Evolutionary conservation across 2,113 vertebrate genomes (phyloP).

Genomic region (Heptranchias perlo): DNA sequence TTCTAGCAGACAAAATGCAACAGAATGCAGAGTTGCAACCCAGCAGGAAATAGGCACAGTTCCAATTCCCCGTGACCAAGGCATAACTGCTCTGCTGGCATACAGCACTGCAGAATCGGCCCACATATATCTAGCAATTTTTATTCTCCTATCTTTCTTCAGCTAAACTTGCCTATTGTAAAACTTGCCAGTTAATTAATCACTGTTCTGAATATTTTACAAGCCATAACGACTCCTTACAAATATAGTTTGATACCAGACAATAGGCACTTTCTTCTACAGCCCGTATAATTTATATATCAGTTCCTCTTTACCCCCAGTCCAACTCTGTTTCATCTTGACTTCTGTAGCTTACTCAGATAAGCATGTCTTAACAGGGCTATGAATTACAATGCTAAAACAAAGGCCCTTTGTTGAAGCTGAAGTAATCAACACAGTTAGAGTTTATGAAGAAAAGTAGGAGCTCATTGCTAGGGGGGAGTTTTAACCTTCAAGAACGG

Average conservation of each 20-base stretch:
- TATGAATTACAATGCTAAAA: constrained; percentile 15
- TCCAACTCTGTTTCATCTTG: constrained; percentile 21
- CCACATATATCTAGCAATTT: neutral
- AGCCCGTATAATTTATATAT: neutral
- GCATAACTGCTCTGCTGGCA: neutral
- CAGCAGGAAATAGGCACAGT: neutral
- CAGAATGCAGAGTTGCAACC: neutral
- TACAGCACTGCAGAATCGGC: neutral
- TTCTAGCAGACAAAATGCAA: neutral
- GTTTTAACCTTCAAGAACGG: too few species aligned
- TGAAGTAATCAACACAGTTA: neutral
- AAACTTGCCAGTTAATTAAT: neutral
- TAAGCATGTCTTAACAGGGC: constrained; percentile 24
- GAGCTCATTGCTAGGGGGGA: neutral
- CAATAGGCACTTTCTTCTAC: constrained; percentile 23
- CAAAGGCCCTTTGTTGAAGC: constrained; percentile 10
- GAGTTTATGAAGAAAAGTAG: neutral
- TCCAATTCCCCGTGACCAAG: neutral
- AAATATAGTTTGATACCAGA: neutral
- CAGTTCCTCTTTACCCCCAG: neutral
- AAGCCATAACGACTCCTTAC: constrained; percentile 23
- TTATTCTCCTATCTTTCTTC: neutral
- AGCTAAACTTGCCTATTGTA: neutral
- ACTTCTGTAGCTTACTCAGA: neutral
- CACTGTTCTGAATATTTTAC: constrained; percentile 18